A percentile compares a stretch with the other conserved stretches of the same genome.
Conservation (phyloP, 2,888 invertebrate species). For the Lycocerus yunnanus region DNA sequence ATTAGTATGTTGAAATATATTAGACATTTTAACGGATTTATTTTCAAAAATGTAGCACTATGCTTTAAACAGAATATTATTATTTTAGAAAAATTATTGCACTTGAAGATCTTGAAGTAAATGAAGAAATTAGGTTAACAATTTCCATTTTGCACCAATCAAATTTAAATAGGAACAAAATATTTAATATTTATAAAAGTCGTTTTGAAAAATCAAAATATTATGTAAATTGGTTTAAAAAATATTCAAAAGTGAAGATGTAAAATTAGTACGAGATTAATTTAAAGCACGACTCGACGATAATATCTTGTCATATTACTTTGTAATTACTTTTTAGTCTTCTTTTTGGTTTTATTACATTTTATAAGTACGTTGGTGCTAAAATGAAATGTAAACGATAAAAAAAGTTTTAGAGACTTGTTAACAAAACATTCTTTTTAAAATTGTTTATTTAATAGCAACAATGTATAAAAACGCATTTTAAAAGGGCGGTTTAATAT, state of each 20-base stretch:
- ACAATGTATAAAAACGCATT: neutral
- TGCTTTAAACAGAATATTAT: too few species aligned
- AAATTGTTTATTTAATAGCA: slow-evolving; percentile 9
- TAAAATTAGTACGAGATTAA: slow-evolving; percentile 28
- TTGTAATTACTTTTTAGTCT: slow-evolving; percentile 32
- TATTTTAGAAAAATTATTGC: too few species aligned
- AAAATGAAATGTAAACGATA: slow-evolving; percentile 30
- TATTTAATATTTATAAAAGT: neutral
- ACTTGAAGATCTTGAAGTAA: too few species aligned
- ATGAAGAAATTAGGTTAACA: too few species aligned
- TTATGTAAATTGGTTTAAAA: slow-evolving; percentile 26
- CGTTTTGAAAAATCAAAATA: neutral
- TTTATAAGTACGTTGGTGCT: slow-evolving; percentile 17
- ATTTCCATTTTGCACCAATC: too few species aligned
- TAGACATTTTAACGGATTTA: too few species aligned
- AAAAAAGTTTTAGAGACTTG: slow-evolving; percentile 13
- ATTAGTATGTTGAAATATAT: too few species aligned
- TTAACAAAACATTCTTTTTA: slow-evolving; percentile 6
- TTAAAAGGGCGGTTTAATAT: neutral
- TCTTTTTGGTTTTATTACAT: slow-evolving; percentile 27
- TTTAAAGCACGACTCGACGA: slow-evolving; percentile 19
- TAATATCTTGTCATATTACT: slow-evolving; percentile 32
- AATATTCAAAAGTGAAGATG: slow-evolving; percentile 26
- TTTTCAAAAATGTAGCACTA: too few species aligned
- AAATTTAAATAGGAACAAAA: neutral